Evolutionary conservation across 2,113 vertebrate genomes (phyloP).

Genomic region (Chlorodrepanis virens): DNA sequence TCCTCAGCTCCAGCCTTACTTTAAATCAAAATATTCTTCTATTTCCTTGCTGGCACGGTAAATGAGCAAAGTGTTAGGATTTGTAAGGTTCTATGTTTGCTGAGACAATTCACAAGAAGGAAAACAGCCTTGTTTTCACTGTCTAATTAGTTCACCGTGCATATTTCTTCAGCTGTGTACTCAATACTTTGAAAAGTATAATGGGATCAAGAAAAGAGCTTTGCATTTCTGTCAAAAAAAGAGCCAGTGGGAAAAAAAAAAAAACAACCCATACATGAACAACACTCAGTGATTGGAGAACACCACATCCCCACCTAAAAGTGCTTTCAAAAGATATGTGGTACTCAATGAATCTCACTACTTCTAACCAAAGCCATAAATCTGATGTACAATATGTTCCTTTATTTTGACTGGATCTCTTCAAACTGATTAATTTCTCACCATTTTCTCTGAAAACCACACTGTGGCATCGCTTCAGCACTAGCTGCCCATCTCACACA

Average conservation of each 20-base stretch:
- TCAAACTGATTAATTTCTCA: conserved; percentile 8
- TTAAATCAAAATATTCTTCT: not conserved
- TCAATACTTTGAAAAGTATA: not conserved
- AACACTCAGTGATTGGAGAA: not conserved
- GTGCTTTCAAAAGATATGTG: not conserved
- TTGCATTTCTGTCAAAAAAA: not conserved
- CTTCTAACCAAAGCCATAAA: not conserved
- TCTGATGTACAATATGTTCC: not conserved
- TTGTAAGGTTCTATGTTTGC: not conserved
- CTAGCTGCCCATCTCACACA: not conserved
- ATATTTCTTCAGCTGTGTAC: not conserved
- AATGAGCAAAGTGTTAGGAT: not conserved
- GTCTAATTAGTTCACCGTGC: not conserved
- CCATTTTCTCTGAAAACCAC: conserved; percentile 24
- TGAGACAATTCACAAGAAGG: not conserved
- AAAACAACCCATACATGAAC: not conserved
- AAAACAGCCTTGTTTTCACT: not conserved
- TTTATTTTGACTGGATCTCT: not conserved
- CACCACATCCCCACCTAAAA: not conserved
- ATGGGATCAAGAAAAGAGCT: not conserved
- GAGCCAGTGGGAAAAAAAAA: conserved; percentile 9
- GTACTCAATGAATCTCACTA: not conserved
- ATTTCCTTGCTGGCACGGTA: not conserved
- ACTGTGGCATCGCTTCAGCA: not conserved
- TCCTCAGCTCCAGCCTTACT: not conserved